Evolutionary conservation across 1,140 invertebrate genomes (phyloP), one percentile per base, ranked within the genome.

Genomic region (Drosophila erecta): DNA sequence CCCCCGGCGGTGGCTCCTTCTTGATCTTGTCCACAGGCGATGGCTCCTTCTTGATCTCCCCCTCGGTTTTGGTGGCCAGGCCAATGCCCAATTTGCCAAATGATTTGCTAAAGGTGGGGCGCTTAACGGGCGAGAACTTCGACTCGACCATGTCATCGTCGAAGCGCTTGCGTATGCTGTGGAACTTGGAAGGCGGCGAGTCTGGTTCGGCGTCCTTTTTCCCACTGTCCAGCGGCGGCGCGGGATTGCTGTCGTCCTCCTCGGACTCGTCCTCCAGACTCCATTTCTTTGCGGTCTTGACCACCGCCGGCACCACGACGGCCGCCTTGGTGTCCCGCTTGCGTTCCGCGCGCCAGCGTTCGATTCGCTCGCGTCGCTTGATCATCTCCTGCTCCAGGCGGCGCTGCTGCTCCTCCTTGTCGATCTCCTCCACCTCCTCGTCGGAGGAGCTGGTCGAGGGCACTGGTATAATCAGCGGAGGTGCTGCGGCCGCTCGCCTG

Each of bases 351-450:
- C 97, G 93, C 97, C 97, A 98, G 67, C 97, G 94, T 93, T 99
- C 98, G 58, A 98, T 98, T 33, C 97, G 94, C 89, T 99, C 98
- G 24, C 98, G 93, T 35, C 98, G 94, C 92, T 98, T 99, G 90
- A 98, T 97, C 98, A 99, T 99, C 94, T 99, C 98, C 15, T 96
- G 93, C 91, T 99, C 98, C 14, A 99, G 93, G 38, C 96, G 95
- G 72, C 95, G 97, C 90, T 99, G 97, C 81, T 97, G 96, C 90
- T 96, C 96, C 92, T 97, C 96, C 94, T 92, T 90, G 61, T 92
- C 81, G 17, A 92, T 66, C 51, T 85, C 89, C 15, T 91, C 81
- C 20, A 90, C 66, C 47, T 77, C 76, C 50, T 79, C 89, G 6
- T 84, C 75, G 30, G 81, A 79, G 15, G 64, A 78, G 57, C 73